These are phyloP conservation scores for Halichoeres trimaculatus DNA, from an alignment of 2,113 vertebrate species.

Conservation along the genomic window DNA sequence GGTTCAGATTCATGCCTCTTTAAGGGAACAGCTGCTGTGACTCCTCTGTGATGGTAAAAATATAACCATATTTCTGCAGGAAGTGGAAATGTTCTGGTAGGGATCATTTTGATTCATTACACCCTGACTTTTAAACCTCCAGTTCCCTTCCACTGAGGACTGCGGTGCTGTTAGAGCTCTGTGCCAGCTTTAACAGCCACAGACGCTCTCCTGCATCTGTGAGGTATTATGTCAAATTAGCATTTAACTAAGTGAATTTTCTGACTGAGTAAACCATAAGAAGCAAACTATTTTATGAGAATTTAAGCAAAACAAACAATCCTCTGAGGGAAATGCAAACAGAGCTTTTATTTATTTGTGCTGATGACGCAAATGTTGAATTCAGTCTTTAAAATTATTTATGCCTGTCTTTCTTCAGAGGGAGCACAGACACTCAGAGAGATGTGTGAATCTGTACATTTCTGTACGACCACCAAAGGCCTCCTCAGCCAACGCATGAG, in stretches of 20 bases:
- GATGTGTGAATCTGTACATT: conserved; percentile 30
- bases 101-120: conserved; percentile 70
- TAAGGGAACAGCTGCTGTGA: conserved; percentile 38
- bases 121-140: conserved; percentile 38
- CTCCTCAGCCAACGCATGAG: conserved; percentile 24
- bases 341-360: conserved; percentile 74
- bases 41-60: conserved; percentile 39
- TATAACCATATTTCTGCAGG: conserved; percentile 46
- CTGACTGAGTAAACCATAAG: conserved; percentile 52
- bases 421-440: conserved; percentile 42
- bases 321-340: conserved; percentile 66
- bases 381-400: conserved; percentile 75
- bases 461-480: conserved; percentile 33
- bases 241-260: conserved; percentile 66
- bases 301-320: conserved; percentile 62
- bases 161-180: conserved; percentile 49
- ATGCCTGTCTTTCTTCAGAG: conserved; percentile 59
- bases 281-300: conserved; percentile 51
- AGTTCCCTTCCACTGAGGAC: conserved; percentile 34
- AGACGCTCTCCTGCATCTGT: conserved; percentile 55
- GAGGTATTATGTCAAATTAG: conserved; percentile 67
- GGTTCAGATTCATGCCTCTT: conserved; percentile 29
- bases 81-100: conserved; percentile 57
- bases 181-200: conserved; percentile 58
- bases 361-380: conserved; percentile 68